Evolutionary conservation across 2,113 vertebrate genomes (phyloP).

Genomic region (Etheostoma cragini): DNA sequence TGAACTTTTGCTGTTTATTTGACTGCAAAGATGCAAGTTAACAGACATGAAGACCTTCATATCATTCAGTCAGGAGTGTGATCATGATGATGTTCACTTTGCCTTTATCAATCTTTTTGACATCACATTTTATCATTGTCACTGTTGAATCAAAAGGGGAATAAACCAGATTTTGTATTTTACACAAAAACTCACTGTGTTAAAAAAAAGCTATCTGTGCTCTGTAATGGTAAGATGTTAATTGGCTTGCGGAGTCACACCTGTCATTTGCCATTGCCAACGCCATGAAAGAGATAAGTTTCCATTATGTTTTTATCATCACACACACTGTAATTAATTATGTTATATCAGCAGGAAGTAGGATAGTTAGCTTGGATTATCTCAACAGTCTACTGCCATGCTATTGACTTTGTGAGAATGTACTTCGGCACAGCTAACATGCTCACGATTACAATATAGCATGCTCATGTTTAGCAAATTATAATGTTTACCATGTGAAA

Average conservation of each 20-base stretch:
- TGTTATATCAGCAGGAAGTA: background rate
- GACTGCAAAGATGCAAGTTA: background rate
- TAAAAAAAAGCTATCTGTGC: background rate
- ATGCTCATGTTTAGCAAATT: too few relatives aligned
- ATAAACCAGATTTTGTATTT: background rate
- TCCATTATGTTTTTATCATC: conserved; percentile 9
- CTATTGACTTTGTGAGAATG: too few relatives aligned
- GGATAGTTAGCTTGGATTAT: too few relatives aligned
- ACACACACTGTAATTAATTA: background rate
- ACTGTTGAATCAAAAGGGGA: background rate
- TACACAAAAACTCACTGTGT: background rate
- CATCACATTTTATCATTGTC: background rate
- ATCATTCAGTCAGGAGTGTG: background rate
- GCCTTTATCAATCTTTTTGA: background rate
- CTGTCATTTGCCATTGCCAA: background rate
- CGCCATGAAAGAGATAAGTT: background rate
- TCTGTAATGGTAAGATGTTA: conserved; percentile 1
- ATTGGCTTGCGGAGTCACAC: conserved; percentile 8
- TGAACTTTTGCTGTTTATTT: background rate
- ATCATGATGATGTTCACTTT: background rate
- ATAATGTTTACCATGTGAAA: too few relatives aligned
- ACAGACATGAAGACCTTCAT: background rate
- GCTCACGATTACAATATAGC: too few relatives aligned
- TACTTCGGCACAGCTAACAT: too few relatives aligned
- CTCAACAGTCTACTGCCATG: too few relatives aligned